Base-by-base conservation (phyloP, 2,113 vertebrate species). In the Alces alces region DNA sequence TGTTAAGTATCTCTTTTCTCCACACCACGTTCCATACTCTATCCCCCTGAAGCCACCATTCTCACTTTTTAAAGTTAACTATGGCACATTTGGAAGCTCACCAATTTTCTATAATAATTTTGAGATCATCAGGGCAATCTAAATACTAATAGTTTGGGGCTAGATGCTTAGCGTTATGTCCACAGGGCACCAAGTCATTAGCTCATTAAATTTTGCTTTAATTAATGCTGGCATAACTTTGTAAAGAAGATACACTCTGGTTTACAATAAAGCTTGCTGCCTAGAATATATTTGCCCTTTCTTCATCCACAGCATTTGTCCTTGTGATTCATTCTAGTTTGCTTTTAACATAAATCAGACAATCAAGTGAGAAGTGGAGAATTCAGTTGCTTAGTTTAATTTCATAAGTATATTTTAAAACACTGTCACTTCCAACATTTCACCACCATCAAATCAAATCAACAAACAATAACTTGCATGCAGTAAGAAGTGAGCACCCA, bases 141-240 rank as follows among this genome's bases (percentile, higher is more conserved):
- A 93, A 96, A 94, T 60, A 92, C n/a, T 85, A 91, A 92, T n/a
- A 80, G 28, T 33, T 92, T 96, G 58, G 64, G 84, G 64, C 1
- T 50, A 45, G 52, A 92, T 84, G 86, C 25, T 96, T 92, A 86
- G 13, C 64, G 39, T 91, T 89, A 83, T 86, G 23, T 92, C 87
- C 50, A 94, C 21, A 88, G 80, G 25, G n/a, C 73, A 60, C 55
- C 57, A 90, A 96, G 61, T 30, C 39, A 93, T 58, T 30, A 84
- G 39, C 2, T 97, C 70, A 95, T 92, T 93, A 89, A 83, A 80
- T 89, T 93, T 96, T 84, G 25, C 19, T 95, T 95, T 96, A 95
- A 96, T 89, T 96, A 93, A 96, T 93, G 57, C 76, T 94, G 58
- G 10, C 57, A 86, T 28, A 85, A 66, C 76, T 86, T 94, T 91